These are phyloP conservation scores for Drosophila mercatorum DNA, from an alignment of 2,888 invertebrate genomes.

Conservation along the genomic window DNA sequence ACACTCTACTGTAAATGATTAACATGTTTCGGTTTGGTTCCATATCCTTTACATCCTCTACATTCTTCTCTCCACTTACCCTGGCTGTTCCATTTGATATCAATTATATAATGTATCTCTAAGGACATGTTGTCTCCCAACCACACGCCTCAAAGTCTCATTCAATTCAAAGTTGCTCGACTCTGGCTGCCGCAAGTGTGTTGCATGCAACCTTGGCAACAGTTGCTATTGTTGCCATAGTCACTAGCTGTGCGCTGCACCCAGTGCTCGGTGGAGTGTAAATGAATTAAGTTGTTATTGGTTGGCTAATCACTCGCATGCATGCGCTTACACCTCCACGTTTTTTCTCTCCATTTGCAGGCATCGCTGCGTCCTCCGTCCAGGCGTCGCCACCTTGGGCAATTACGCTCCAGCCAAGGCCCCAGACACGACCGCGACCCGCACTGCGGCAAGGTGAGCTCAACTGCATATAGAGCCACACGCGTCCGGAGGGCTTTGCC, in stretches of 20 bases:
- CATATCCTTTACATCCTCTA: background rate
- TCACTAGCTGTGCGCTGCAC: constrained; percentile 5
- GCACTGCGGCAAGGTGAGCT: constrained; percentile 46
- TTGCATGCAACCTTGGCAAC: constrained; percentile 11
- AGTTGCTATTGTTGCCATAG: background rate
- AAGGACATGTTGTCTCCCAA: background rate
- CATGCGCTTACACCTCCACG: constrained; percentile 29
- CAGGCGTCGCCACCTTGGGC: constrained; percentile 3
- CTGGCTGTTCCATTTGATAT: background rate
- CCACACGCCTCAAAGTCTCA: background rate
- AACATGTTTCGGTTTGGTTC: background rate
- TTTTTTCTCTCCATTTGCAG: constrained; percentile 56
- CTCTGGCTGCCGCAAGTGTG: background rate
- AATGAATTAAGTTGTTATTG: constrained; percentile 37
- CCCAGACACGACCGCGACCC: constrained; percentile 6
- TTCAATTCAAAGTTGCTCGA: background rate
- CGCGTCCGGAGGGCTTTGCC: background rate
- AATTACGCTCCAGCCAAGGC: background rate
- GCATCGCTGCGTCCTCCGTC: background rate
- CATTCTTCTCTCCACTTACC: too few species aligned
- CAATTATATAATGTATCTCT: background rate
- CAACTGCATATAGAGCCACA: background rate
- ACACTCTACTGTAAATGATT: background rate
- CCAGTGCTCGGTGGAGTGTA: constrained; percentile 25
- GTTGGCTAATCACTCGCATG: constrained; percentile 22